phyloP scores from a whole-genome alignment of 2,888 invertebrate species.

The Leucozona laternaria region DNA sequence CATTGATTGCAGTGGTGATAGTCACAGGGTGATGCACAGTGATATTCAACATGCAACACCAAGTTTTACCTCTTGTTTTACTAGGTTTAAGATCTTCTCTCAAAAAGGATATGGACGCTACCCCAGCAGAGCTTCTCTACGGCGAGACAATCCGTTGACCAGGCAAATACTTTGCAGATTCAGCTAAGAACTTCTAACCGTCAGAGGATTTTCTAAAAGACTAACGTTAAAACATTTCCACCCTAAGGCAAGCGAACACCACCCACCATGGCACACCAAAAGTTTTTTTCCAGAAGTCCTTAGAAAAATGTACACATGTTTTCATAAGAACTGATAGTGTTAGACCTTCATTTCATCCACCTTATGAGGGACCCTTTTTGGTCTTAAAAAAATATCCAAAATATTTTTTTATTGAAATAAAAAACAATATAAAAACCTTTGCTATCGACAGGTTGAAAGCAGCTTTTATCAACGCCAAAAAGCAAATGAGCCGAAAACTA shows the following conservation, averaged over 20 bases:
- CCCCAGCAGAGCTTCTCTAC: slow-evolving; percentile 79
- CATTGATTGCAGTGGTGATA: no score
- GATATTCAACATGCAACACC: no score
- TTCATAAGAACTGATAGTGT: no score
- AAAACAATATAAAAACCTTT: slow-evolving; percentile 32
- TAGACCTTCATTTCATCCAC: no score
- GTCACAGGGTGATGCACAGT: no score
- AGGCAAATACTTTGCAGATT: slow-evolving; percentile 24
- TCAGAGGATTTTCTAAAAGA: slow-evolving; percentile 20
- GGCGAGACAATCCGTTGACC: slow-evolving; percentile 78
- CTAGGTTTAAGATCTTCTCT: slow-evolving; percentile 78
- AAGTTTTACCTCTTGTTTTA: slow-evolving; percentile 79
- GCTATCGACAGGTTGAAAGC: slow-evolving; percentile 44
- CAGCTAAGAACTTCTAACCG: neutral
- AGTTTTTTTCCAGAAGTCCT: no score
- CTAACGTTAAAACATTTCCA: slow-evolving; percentile 12
- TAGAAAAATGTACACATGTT: no score
- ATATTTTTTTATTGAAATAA: slow-evolving; percentile 27
- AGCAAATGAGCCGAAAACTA: neutral
- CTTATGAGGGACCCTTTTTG: neutral
- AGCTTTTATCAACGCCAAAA: slow-evolving; percentile 22
- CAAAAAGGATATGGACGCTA: slow-evolving; percentile 78
- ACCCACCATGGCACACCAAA: no score
- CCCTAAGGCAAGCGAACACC: no score
- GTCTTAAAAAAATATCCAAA: slow-evolving; percentile 13